Evolutionary conservation across 2,888 invertebrate species (phyloP), one percentile per base, ranked within the genome.

Genomic region (Fissipunctia ypsillon): DNA sequence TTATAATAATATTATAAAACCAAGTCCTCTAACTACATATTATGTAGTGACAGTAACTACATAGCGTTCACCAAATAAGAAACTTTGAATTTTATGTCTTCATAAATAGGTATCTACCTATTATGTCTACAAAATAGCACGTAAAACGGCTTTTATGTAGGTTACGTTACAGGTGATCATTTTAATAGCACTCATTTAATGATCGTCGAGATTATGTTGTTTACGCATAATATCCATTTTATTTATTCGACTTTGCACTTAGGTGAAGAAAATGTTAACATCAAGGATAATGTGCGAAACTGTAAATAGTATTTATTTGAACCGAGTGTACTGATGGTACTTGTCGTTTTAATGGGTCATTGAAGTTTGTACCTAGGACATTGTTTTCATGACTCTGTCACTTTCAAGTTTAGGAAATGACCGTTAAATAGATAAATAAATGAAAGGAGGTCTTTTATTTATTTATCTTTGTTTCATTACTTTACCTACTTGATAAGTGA

Each of bases 121-220:
- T 19, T 52, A 10, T 14, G n/a, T 25, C 31, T 59, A 63, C 59
- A 73, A 68, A 69, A 64, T 73, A n/a, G 35, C 50, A 57, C 14
- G 48, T 68, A 43, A 75, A 78, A 71, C 64, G 50, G 16, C 52
- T 60, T 69, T 45, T 52, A 35, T 60, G 67, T 61, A 74, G 81
- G 79, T 79, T 77, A 79, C 19, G 73, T 56, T 67, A 78, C 73
- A 85, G 84, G 79, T 85, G 72, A 81, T 73, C 68, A 64, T 35
- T 61, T 76, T 63, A 78, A 76, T 73, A 78, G 69, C 22, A 77
- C 56, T 52, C 60, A 75, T 64, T 80, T 80, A 74, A 48, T 71
- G 73, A 75, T 81, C 69, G 76, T 75, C 63, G 67, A 84, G 85
- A 85, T 85, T 78, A 84, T 70, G 76, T 75, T 85, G 78, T 81